Evolutionary conservation across 2,113 vertebrate species (phyloP).

Genomic region (Phycodurus eques): DNA sequence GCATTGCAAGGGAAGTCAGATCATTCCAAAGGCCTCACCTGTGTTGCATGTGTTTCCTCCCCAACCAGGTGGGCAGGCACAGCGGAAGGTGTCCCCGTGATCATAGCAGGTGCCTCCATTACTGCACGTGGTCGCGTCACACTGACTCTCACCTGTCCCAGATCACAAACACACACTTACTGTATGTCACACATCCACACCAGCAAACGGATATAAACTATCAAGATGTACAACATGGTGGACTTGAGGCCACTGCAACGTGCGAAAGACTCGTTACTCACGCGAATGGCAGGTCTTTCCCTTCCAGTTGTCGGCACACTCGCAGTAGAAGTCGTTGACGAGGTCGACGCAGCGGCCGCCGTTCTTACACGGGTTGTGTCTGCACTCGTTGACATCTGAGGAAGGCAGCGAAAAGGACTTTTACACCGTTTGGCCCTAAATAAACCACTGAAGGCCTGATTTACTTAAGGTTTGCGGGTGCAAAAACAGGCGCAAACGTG

Average conservation of each 20-base stretch:
- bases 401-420: neutral
- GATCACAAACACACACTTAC: neutral
- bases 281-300: conserved; percentile 98
- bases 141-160: conserved; percentile 84
- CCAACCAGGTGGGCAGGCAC: conserved; percentile 87
- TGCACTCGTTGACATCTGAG: conserved; percentile 91
- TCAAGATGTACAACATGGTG: neutral
- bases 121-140: conserved; percentile 89
- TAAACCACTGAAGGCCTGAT: neutral
- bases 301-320: conserved; percentile 90
- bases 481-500: neutral
- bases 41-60: conserved; percentile 87
- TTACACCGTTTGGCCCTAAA: neutral
- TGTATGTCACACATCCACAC: neutral
- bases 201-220: conserved; percentile 1
- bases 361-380: conserved; percentile 89
- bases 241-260: neutral
- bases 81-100: conserved; percentile 86
- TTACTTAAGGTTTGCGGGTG: neutral
- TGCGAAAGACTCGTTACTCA: conserved; percentile 67
- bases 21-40: conserved; percentile 64
- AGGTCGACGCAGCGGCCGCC: conserved; percentile 87
- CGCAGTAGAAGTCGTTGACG: conserved; percentile 92
- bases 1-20: neutral
- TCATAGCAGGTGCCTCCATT: conserved; percentile 94